Evolutionary conservation across 2,888 invertebrate species (phyloP).

Genomic region (Mythimna lalbum): DNA sequence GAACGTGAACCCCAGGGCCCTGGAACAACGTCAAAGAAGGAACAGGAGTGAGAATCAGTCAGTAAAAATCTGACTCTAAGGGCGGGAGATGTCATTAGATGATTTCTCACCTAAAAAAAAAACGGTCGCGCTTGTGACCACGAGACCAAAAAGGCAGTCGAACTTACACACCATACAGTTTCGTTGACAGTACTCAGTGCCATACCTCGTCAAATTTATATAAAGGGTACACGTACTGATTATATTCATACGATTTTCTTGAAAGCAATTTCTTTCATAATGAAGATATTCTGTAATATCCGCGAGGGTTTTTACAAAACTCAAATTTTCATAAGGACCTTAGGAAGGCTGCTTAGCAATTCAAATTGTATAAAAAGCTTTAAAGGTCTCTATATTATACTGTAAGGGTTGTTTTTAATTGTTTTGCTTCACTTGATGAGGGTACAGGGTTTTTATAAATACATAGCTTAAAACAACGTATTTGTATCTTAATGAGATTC

Average conservation of each 20-base stretch:
- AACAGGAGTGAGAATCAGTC: too few species aligned
- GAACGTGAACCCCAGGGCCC: too few species aligned
- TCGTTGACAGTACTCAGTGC: conserved; percentile 13
- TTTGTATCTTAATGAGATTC: conserved; percentile 32
- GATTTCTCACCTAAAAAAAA: too few species aligned
- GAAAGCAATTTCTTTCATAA: conserved; percentile 72
- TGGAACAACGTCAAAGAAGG: too few species aligned
- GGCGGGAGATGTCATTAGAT: too few species aligned
- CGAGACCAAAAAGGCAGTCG: too few species aligned
- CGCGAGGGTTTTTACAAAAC: conserved; percentile 65
- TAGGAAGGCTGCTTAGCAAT: conserved; percentile 72
- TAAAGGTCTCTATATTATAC: conserved; percentile 66
- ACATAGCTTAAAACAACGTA: conserved; percentile 12
- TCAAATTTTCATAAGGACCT: conserved; percentile 64
- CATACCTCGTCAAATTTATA: conserved; percentile 24
- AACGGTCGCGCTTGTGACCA: too few species aligned
- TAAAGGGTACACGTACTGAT: conserved; percentile 39
- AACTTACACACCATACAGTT: conserved; percentile 1
- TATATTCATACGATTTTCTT: conserved; percentile 49
- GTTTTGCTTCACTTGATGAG: conserved; percentile 60
- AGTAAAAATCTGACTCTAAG: too few species aligned
- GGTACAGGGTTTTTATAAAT: conserved; percentile 34
- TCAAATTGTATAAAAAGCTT: conserved; percentile 71
- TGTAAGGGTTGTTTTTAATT: conserved; percentile 66
- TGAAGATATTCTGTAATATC: conserved; percentile 69